phyloP scores from a whole-genome alignment of 2,113 vertebrate genomes.

The Rhynchopsitta pachyrhyncha region DNA sequence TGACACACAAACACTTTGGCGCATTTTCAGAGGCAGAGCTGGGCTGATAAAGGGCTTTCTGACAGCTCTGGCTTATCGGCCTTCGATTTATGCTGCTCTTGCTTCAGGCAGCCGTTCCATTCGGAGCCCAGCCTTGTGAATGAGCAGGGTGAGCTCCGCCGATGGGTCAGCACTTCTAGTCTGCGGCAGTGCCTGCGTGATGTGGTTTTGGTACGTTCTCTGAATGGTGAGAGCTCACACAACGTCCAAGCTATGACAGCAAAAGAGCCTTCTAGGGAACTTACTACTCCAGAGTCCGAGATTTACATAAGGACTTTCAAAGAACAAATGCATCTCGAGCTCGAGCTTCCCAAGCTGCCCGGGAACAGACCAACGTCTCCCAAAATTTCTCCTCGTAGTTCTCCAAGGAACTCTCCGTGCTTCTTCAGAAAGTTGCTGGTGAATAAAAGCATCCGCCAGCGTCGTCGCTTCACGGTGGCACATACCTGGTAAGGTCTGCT shows the following conservation, averaged over 20 bases:
- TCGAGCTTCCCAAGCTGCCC: constrained; percentile 88
- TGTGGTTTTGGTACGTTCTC: constrained; percentile 47
- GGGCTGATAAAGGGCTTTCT: constrained; percentile 55
- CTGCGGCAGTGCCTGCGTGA: constrained; percentile 26
- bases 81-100: constrained; percentile 1
- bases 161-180: neutral
- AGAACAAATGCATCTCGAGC: constrained; percentile 97
- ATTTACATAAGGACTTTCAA: constrained; percentile 95
- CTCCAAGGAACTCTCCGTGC: constrained; percentile 86
- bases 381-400: constrained; percentile 96
- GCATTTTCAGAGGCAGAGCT: constrained; percentile 73
- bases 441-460: constrained; percentile 96
- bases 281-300: constrained; percentile 82
- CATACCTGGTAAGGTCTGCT: constrained; percentile 91
- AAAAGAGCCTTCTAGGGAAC: constrained; percentile 81
- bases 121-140: constrained; percentile 8
- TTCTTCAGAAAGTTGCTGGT: constrained; percentile 98
- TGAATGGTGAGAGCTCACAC: constrained; percentile 55
- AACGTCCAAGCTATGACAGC: constrained; percentile 81
- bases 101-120: constrained; percentile 41
- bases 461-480: constrained; percentile 95
- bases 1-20: constrained; percentile 66
- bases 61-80: constrained; percentile 47
- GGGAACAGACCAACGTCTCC: constrained; percentile 91
- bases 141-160: constrained; percentile 27